phyloP scores from a whole-genome alignment of 2,797 vertebrate species.

The Hephaestus fuliginosus region DNA sequence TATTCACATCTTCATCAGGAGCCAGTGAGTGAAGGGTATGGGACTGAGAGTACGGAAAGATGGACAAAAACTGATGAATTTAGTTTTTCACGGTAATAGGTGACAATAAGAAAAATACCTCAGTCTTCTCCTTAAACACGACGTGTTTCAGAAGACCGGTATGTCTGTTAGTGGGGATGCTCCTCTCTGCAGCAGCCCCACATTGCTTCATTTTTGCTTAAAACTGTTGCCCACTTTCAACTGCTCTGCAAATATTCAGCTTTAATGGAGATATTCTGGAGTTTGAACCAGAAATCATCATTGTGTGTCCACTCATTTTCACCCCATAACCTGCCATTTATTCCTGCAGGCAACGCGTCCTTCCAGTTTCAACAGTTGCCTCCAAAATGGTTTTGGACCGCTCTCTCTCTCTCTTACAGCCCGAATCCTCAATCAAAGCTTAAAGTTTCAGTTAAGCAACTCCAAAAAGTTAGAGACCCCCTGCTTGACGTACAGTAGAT shows the following conservation, averaged over 20 bases:
- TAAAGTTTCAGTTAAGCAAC: conserved; percentile 55
- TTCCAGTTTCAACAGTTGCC: conserved; percentile 14
- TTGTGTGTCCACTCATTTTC: conserved; percentile 26
- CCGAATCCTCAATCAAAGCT: conserved; percentile 53
- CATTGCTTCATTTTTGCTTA: neutral
- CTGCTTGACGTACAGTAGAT: conserved; percentile 38
- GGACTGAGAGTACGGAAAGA: neutral
- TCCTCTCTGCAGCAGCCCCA: neutral
- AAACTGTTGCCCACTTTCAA: neutral
- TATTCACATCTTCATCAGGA: neutral
- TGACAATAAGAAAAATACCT: neutral
- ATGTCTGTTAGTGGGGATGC: no score
- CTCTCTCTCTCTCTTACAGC: conserved; percentile 13
- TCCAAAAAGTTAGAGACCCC: conserved; percentile 45
- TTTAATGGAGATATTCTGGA: conserved; percentile 16
- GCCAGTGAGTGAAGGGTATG: neutral
- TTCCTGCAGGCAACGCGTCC: conserved; percentile 22
- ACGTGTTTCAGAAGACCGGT: no score
- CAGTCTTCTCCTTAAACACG: neutral
- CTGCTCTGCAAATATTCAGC: neutral
- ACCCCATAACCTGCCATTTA: conserved; percentile 16
- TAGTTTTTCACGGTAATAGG: neutral
- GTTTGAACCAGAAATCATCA: conserved; percentile 23
- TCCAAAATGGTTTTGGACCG: conserved; percentile 30
- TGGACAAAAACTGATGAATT: neutral